A percentile compares a stretch with the other conserved stretches of the same genome.
Evolutionary conservation across 2,888 invertebrate species (phyloP).

Genomic region (Mesorhabditis belari): DNA sequence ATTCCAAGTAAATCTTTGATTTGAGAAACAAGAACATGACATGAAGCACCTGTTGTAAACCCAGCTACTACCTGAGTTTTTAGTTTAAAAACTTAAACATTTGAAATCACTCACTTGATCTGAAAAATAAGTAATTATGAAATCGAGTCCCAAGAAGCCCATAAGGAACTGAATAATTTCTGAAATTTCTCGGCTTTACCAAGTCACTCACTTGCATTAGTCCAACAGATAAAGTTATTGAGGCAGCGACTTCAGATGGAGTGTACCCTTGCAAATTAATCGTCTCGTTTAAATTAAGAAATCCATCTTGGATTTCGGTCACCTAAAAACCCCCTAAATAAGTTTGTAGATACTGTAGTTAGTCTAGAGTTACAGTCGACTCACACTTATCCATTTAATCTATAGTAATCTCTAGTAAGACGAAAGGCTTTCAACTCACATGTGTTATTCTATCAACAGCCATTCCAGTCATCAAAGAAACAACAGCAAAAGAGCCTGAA

Average conservation of each 20-base stretch:
- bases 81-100: slow-evolving; percentile 20
- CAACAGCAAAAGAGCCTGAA: slow-evolving; percentile 67
- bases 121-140: slow-evolving; percentile 52
- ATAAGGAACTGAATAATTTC: slow-evolving; percentile 64
- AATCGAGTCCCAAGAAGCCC: slow-evolving; percentile 65
- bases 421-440: too few relatives aligned
- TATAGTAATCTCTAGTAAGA: too few relatives aligned
- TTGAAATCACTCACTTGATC: slow-evolving; percentile 34
- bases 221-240: slow-evolving; percentile 71
- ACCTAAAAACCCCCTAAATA: too few relatives aligned
- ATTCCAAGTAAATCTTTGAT: slow-evolving; percentile 57
- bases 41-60: slow-evolving; percentile 58
- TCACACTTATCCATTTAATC: neutral
- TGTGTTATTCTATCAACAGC: slow-evolving; percentile 18
- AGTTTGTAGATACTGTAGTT: neutral
- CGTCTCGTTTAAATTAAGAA: neutral
- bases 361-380: neutral
- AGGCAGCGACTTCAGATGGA: slow-evolving; percentile 68
- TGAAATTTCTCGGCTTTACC: neutral
- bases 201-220: slow-evolving; percentile 64
- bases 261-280: slow-evolving; percentile 49
- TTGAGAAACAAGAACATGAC: slow-evolving; percentile 58
- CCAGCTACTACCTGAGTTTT: slow-evolving; percentile 55
- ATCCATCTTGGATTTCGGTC: neutral
- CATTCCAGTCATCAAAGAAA: slow-evolving; percentile 69